Conservation (phyloP, 2,888 invertebrate genomes). For the Leptothorax acervorum region DNA sequence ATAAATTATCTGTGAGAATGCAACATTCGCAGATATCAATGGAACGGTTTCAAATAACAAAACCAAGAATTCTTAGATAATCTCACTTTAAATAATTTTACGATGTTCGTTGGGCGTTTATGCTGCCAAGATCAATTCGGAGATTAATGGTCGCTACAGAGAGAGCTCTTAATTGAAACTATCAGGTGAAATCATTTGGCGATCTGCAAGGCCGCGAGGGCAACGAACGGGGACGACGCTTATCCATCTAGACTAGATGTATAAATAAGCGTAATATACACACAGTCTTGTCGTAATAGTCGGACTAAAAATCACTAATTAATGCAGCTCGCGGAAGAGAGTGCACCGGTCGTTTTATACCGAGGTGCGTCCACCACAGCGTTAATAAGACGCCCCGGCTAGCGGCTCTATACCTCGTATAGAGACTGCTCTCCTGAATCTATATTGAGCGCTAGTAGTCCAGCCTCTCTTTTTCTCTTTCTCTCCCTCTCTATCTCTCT, state of each 20-base stretch:
- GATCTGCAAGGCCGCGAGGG: slow-evolving; percentile 19
- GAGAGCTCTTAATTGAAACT: not conserved
- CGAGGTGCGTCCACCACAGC: slow-evolving; percentile 53
- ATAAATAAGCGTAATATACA: slow-evolving; percentile 5
- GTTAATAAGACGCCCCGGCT: slow-evolving; percentile 72
- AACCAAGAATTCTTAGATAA: not conserved
- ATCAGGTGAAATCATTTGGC: not conserved
- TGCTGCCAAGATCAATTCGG: not conserved
- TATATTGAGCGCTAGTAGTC: slow-evolving; percentile 74
- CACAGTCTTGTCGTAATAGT: slow-evolving; percentile 23
- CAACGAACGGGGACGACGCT: slow-evolving; percentile 20
- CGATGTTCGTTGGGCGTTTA: not conserved
- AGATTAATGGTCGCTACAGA: not conserved
- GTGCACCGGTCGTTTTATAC: slow-evolving; percentile 43
- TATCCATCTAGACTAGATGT: not conserved
- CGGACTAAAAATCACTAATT: slow-evolving; percentile 38
- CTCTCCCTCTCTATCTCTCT: slow-evolving; percentile 53
- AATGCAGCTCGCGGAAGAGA: slow-evolving; percentile 45
- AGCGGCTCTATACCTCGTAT: slow-evolving; percentile 66
- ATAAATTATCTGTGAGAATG: not conserved
- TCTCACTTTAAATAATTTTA: not conserved
- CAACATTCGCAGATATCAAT: not conserved
- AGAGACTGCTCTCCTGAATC: slow-evolving; percentile 73
- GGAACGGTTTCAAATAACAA: not conserved
- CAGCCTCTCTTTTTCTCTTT: slow-evolving; percentile 63